phyloP scores from a whole-genome alignment of 2,888 invertebrate genomes.

The Thymelicus lineola region DNA sequence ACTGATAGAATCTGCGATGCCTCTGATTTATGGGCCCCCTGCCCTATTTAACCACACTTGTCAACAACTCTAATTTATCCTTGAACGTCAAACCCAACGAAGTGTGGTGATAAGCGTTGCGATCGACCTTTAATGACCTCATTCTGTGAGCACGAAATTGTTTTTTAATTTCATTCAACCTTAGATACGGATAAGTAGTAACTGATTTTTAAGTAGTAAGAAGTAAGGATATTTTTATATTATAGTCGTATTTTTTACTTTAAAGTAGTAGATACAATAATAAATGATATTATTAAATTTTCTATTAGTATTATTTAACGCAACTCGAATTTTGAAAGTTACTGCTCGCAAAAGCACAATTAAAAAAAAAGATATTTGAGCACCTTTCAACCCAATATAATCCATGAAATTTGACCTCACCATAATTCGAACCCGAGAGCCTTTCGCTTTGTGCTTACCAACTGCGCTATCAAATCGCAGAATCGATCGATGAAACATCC shows the following conservation, averaged over 20 bases:
- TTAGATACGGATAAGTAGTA: neutral
- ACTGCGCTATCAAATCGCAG: too few species aligned
- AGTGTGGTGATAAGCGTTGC: conserved; percentile 8
- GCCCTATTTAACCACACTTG: conserved; percentile 9
- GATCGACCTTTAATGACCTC: neutral
- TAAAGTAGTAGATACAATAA: too few species aligned
- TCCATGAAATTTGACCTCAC: too few species aligned
- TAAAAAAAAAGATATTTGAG: too few species aligned
- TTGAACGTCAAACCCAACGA: conserved; percentile 13
- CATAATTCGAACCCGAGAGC: too few species aligned
- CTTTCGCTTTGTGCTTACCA: too few species aligned
- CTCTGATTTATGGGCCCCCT: conserved; percentile 13
- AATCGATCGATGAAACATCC: neutral
- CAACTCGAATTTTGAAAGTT: too few species aligned
- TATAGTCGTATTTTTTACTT: too few species aligned
- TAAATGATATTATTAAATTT: too few species aligned
- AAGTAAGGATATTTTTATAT: neutral
- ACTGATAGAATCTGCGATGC: conserved; percentile 23
- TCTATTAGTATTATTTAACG: too few species aligned
- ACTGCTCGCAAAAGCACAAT: too few species aligned
- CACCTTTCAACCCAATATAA: too few species aligned
- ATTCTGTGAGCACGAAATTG: conserved; percentile 7
- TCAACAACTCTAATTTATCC: conserved; percentile 11
- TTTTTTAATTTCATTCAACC: neutral
- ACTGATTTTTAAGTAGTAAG: neutral